A percentile compares a stretch with the other conserved stretches of the same genome.
These are phyloP conservation scores for Diplosoma virens DNA, from an alignment of 23 tunicate genomes.

Conservation along the genomic window DNA sequence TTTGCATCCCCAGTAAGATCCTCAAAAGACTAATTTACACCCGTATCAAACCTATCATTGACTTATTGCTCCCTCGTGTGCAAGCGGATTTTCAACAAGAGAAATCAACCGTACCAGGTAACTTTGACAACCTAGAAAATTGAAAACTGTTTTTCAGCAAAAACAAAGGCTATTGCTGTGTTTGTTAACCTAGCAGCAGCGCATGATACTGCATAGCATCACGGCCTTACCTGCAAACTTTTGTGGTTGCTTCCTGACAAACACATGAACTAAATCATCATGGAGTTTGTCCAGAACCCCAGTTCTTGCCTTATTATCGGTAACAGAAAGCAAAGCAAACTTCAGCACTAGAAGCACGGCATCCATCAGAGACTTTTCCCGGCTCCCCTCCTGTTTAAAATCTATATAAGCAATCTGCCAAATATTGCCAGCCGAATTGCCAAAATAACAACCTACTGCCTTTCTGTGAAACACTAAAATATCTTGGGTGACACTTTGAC, in stretches of 20 bases:
- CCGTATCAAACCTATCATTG: background rate
- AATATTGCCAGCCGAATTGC: too few species aligned
- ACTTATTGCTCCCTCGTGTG: background rate
- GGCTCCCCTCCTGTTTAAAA: too few species aligned
- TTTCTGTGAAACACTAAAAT: too few species aligned
- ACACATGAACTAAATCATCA: background rate
- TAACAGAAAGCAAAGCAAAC: too few species aligned
- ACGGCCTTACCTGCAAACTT: conserved; percentile 14
- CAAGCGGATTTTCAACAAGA: conserved; percentile 7
- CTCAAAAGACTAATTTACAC: background rate
- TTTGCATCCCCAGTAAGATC: background rate
- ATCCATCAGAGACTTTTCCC: too few species aligned
- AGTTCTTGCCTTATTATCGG: background rate
- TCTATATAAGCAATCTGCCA: too few species aligned
- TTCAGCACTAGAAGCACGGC: too few species aligned
- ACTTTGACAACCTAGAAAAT: conserved; percentile 2
- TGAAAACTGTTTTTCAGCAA: conserved; percentile 7
- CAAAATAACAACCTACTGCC: too few species aligned
- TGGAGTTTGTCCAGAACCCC: background rate
- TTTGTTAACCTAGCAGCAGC: conserved; percentile 1
- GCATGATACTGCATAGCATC: background rate
- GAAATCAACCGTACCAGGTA: conserved; percentile 6
- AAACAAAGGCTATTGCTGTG: conserved; percentile 15
- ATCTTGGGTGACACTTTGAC: too few species aligned
- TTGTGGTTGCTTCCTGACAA: too few species aligned